A percentile compares a stretch with the other conserved stretches of the same genome.
phyloP scores from a whole-genome alignment of 2,888 invertebrate species.

The Cephonodes hylas region DNA sequence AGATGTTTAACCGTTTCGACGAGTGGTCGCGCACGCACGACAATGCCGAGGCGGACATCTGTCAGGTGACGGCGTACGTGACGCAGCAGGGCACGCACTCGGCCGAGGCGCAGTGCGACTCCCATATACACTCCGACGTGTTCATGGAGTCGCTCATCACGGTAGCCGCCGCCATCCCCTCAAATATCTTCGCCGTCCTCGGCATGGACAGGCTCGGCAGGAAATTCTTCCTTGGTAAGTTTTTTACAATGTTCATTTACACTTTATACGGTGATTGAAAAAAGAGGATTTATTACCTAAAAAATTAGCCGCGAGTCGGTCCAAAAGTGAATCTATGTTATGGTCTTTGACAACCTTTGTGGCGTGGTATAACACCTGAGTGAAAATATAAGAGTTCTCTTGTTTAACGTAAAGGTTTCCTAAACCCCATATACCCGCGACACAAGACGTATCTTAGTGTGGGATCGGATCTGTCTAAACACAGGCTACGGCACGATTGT shows the following conservation, averaged over 20 bases:
- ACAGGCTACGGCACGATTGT: too few species aligned
- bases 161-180: constrained; percentile 91
- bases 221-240: constrained; percentile 89
- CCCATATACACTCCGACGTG: constrained; percentile 88
- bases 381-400: too few species aligned
- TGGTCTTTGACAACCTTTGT: too few species aligned
- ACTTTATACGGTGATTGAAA: too few species aligned
- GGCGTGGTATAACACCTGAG: too few species aligned
- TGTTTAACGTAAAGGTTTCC: too few species aligned
- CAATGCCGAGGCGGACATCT: constrained; percentile 85
- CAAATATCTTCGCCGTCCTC: constrained; percentile 90
- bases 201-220: constrained; percentile 93
- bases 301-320: too few species aligned
- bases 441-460: too few species aligned
- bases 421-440: too few species aligned
- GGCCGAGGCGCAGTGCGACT: constrained; percentile 81
- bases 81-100: constrained; percentile 85
- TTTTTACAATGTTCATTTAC: background rate
- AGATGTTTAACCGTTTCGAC: constrained; percentile 94
- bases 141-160: constrained; percentile 94
- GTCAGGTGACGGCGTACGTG: constrained; percentile 89
- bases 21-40: constrained; percentile 87
- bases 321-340: too few species aligned
- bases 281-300: too few species aligned
- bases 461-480: too few species aligned